Evolutionary conservation across 2,888 invertebrate genomes (phyloP).

Genomic region (Pristionchus arcanus): DNA sequence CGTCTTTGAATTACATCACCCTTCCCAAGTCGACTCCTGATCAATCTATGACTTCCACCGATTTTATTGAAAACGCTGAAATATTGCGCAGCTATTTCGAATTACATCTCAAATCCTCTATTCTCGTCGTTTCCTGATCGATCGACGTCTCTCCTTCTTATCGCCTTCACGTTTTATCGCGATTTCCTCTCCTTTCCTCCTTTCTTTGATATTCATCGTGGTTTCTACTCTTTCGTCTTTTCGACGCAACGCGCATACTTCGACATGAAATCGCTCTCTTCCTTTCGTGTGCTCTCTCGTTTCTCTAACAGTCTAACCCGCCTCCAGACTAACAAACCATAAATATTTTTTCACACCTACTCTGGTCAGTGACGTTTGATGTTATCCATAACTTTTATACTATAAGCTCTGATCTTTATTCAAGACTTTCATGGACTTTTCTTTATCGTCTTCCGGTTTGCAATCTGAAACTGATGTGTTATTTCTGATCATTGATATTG

Average conservation of each 20-base stretch:
- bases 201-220: not conserved
- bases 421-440: not conserved
- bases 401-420: too few relatives aligned
- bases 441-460: not conserved
- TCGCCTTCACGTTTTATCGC: constrained; percentile 7
- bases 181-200: not conserved
- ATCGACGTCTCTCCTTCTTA: not conserved
- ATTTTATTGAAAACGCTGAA: too few relatives aligned
- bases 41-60: too few relatives aligned
- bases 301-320: not conserved
- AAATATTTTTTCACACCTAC: not conserved
- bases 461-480: not conserved
- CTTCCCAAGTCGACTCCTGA: not conserved
- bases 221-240: constrained; percentile 38
- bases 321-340: not conserved
- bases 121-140: not conserved
- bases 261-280: too few relatives aligned
- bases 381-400: too few relatives aligned
- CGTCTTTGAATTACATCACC: too few relatives aligned
- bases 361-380: not conserved
- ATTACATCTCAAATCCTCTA: not conserved
- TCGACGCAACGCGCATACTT: not conserved
- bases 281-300: too few relatives aligned
- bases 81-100: too few relatives aligned
- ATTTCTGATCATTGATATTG: not conserved